These are phyloP conservation scores for Caenorhabditis briggsae DNA, from an alignment of 1,140 invertebrate genomes.

Conservation along the genomic window DNA sequence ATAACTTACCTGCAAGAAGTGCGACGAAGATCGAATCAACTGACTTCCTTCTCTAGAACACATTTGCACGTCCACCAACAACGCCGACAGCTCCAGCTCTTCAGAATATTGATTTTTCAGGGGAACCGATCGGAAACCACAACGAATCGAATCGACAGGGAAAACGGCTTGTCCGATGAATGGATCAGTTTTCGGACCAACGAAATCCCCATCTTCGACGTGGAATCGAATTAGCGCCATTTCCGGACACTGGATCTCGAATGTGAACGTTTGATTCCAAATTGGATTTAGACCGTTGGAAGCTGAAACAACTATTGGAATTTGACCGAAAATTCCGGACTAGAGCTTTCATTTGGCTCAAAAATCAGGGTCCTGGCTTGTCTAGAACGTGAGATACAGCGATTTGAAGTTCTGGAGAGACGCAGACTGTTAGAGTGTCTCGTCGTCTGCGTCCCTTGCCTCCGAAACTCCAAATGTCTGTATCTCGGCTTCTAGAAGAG, in stretches of 20 bases:
- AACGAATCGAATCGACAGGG: slow-evolving; percentile 82
- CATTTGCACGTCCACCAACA: slow-evolving; percentile 83
- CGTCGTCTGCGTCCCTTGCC: no score
- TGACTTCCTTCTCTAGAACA: slow-evolving; percentile 35
- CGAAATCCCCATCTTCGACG: slow-evolving; percentile 95
- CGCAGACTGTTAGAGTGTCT: no score
- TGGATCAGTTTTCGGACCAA: slow-evolving; percentile 84
- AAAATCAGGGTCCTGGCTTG: no score
- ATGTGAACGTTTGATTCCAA: slow-evolving; percentile 90
- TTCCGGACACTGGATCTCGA: slow-evolving; percentile 89
- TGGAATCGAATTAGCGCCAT: slow-evolving; percentile 91
- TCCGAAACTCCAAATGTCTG: no score
- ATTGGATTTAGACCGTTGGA: slow-evolving; percentile 97
- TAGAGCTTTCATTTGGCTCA: no score
- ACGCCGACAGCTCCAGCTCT: slow-evolving; percentile 90
- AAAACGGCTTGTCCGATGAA: slow-evolving; percentile 96
- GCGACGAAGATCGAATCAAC: slow-evolving; percentile 3
- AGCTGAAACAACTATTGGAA: slow-evolving; percentile 80
- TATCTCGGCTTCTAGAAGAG: no score
- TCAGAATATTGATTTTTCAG: slow-evolving; percentile 92
- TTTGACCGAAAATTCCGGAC: neutral
- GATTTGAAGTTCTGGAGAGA: no score
- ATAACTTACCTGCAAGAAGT: slow-evolving; percentile 34
- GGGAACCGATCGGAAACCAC: slow-evolving; percentile 87
- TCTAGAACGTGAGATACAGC: no score